phyloP scores from a whole-genome alignment of 2,888 invertebrate genomes.

The Anticlea derivata region DNA sequence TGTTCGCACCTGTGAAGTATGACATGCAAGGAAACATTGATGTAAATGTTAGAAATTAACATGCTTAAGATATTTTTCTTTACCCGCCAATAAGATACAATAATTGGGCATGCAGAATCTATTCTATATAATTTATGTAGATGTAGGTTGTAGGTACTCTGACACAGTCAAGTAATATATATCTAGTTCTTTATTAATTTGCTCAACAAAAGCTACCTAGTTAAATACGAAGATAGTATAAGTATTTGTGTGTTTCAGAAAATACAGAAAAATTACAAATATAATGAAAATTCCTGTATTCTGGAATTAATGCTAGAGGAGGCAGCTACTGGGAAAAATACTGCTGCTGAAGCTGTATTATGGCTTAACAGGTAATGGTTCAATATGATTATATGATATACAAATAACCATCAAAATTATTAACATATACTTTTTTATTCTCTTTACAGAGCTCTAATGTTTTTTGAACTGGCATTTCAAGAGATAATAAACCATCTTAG shows the following conservation, averaged over 20 bases:
- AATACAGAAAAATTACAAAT: slow-evolving; percentile 81
- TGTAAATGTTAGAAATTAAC: slow-evolving; percentile 71
- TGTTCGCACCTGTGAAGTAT: slow-evolving; percentile 88
- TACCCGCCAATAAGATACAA: neutral
- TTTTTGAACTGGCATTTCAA: slow-evolving; percentile 84
- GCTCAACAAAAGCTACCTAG: no score
- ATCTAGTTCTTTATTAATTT: no score
- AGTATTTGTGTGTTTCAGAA: slow-evolving; percentile 79
- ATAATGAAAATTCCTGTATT: slow-evolving; percentile 83
- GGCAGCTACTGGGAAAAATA: slow-evolving; percentile 72
- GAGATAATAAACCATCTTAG: slow-evolving; percentile 79
- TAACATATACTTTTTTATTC: neutral
- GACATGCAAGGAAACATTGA: slow-evolving; percentile 91
- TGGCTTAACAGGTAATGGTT: slow-evolving; percentile 87
- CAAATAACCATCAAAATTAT: neutral
- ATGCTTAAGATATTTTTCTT: neutral
- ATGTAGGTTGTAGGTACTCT: no score
- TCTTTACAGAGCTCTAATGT: slow-evolving; percentile 83
- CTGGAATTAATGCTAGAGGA: slow-evolving; percentile 88
- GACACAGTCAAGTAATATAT: no score
- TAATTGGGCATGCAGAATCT: neutral
- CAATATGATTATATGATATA: neutral
- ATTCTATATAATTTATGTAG: neutral
- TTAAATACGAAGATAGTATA: no score
- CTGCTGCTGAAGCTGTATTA: slow-evolving; percentile 86